Conservation (phyloP, 2,888 invertebrate species). For the Cephus sareptanus region DNA sequence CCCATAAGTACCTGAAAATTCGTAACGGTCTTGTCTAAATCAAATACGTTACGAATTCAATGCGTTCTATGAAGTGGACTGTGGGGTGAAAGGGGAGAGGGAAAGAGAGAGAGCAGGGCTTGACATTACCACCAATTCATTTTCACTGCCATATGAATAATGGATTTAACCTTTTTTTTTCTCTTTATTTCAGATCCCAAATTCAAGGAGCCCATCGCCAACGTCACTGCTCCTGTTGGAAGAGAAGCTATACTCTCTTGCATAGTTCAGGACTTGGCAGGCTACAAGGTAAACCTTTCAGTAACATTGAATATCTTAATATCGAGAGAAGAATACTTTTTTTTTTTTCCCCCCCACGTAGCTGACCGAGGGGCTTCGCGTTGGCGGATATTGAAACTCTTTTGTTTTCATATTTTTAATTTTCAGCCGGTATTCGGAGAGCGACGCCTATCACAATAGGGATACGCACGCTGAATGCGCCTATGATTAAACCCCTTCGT, state of each 20-base stretch:
- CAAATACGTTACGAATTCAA: slow-evolving; percentile 8
- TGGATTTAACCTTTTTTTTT: slow-evolving; percentile 6
- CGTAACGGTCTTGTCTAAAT: slow-evolving; percentile 14
- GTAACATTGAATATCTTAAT: too few species aligned
- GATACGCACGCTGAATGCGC: too few species aligned
- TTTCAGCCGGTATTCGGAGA: too few species aligned
- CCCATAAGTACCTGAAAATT: slow-evolving; percentile 11
- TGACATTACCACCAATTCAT: too few species aligned
- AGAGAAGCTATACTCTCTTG: slow-evolving; percentile 86
- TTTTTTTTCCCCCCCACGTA: too few species aligned
- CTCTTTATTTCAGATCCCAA: slow-evolving; percentile 78
- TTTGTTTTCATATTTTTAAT: too few species aligned
- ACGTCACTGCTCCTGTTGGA: slow-evolving; percentile 86
- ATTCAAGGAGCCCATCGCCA: slow-evolving; percentile 84
- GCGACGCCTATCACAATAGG: too few species aligned
- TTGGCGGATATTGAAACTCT: too few species aligned
- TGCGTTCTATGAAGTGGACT: background rate
- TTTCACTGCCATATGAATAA: background rate
- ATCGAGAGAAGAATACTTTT: too few species aligned
- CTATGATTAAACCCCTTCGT: too few species aligned
- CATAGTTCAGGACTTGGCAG: slow-evolving; percentile 83
- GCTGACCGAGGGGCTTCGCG: too few species aligned
- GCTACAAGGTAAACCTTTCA: slow-evolving; percentile 77
- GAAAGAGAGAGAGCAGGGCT: too few species aligned
- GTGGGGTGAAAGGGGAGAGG: background rate